Conservation (phyloP, 2,113 vertebrate genomes). For the Uria lomvia region DNA sequence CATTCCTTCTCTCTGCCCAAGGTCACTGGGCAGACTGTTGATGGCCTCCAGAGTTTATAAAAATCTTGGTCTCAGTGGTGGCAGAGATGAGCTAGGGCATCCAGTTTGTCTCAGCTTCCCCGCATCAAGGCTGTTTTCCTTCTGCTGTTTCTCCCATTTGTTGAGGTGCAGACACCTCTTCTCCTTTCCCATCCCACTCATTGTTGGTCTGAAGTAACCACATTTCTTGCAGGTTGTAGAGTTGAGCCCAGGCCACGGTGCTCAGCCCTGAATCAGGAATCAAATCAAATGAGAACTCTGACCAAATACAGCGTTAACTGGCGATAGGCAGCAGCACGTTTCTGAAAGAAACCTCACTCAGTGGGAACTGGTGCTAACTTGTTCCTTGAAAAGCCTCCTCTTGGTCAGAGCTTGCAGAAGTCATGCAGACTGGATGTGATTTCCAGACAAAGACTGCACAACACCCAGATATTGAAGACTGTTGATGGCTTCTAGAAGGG, state of each 20-base stretch:
- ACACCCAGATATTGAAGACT: background rate
- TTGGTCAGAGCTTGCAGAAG: background rate
- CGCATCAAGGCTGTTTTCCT: background rate
- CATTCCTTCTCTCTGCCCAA: background rate
- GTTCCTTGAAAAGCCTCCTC: background rate
- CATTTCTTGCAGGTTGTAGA: background rate
- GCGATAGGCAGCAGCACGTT: background rate
- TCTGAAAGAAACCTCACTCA: background rate
- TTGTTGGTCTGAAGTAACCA: background rate
- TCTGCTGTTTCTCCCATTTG: background rate
- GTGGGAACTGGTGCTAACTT: background rate
- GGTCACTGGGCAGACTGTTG: background rate
- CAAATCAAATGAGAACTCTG: background rate
- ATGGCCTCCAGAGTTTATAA: background rate
- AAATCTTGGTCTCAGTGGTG: background rate
- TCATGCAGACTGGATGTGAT: background rate
- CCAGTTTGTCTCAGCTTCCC: background rate
- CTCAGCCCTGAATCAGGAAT: background rate
- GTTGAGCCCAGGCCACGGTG: rapidly evolving
- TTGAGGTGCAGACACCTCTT: background rate
- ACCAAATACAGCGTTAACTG: background rate
- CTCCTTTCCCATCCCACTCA: background rate
- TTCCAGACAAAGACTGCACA: background rate
- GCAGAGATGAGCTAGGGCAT: background rate
- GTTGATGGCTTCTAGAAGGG: constrained; percentile 27